Conservation (phyloP, 2,888 invertebrate species). For the Laothoe populi region DNA sequence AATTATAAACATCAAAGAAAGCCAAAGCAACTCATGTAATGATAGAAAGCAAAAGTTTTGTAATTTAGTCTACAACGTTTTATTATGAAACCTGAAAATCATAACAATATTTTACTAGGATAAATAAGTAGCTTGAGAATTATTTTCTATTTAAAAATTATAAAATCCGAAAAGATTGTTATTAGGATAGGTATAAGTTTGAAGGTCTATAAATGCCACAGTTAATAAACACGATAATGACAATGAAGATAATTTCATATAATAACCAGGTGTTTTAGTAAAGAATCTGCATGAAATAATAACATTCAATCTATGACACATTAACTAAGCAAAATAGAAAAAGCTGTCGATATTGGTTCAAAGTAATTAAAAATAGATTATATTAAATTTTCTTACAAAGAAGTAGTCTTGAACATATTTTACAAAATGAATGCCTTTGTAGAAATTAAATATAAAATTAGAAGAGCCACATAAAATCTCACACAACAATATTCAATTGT, state of each 20-base stretch:
- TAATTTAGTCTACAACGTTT: slow-evolving; percentile 14
- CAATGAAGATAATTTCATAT: too few relatives aligned
- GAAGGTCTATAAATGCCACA: too few relatives aligned
- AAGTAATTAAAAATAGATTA: too few relatives aligned
- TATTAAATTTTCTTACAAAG: neutral
- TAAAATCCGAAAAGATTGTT: too few relatives aligned
- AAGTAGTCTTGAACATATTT: neutral
- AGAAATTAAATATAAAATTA: neutral
- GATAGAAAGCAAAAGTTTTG: slow-evolving; percentile 26
- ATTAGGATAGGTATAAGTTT: too few relatives aligned
- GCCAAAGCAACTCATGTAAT: slow-evolving; percentile 41
- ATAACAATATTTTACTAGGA: neutral
- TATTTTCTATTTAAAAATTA: neutral
- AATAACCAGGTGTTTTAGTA: too few relatives aligned
- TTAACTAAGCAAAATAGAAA: too few relatives aligned
- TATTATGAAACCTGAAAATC: slow-evolving; percentile 10
- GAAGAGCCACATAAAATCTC: neutral
- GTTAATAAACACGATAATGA: too few relatives aligned
- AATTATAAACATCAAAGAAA: slow-evolving; percentile 46
- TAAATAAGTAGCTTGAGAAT: neutral
- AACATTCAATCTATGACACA: too few relatives aligned
- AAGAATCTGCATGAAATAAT: too few relatives aligned
- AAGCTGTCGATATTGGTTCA: too few relatives aligned
- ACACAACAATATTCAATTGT: neutral
- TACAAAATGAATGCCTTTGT: too few relatives aligned